Evolutionary conservation across 2,113 vertebrate genomes (phyloP).

Genomic region (Lanius collurio): DNA sequence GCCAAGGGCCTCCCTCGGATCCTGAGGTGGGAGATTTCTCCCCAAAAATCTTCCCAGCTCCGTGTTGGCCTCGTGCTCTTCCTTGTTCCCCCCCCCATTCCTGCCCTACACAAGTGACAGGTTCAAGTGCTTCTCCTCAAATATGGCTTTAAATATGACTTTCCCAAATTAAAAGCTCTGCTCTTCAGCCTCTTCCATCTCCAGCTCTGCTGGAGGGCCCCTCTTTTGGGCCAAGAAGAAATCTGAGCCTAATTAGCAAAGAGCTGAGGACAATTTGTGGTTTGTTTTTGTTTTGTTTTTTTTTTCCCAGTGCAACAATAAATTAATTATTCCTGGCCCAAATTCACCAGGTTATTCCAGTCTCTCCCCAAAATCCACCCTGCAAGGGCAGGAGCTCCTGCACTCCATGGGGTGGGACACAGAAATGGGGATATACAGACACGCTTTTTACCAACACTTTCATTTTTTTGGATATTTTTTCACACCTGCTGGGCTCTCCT

Average conservation of each 20-base stretch:
- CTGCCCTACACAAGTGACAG: not conserved
- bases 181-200: not conserved
- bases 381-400: not conserved
- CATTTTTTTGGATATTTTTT: not conserved
- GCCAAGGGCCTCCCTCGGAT: not conserved
- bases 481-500: not conserved
- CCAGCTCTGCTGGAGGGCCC: not conserved
- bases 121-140: not conserved
- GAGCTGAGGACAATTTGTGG: not conserved
- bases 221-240: not conserved
- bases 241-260: not conserved
- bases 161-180: not conserved
- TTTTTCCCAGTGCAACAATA: not conserved
- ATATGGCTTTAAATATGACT: fast-evolving
- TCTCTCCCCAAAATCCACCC: not conserved
- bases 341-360: not conserved
- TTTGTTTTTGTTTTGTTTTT: fast-evolving
- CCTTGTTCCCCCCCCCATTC: not conserved
- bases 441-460: fast-evolving
- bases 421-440: not conserved
- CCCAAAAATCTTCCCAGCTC: not conserved
- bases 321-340: not conserved
- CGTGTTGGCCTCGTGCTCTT: fast-evolving
- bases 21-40: not conserved
- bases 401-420: fast-evolving